Evolutionary conservation across 1,140 invertebrate genomes (phyloP).

Genomic region (Pomacea maculata): DNA sequence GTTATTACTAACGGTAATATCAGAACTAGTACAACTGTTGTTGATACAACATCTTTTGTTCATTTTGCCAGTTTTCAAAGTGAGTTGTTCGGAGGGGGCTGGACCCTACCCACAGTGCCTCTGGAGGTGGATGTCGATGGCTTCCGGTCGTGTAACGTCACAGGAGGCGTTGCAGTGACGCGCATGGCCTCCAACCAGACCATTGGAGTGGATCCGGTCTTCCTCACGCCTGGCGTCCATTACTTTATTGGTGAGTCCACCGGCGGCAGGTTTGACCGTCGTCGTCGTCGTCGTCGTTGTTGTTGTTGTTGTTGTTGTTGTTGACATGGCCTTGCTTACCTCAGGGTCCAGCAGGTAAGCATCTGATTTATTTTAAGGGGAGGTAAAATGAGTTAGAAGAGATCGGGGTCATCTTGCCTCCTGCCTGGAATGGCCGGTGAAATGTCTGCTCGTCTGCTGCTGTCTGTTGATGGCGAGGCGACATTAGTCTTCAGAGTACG

Average conservation of each 20-base stretch:
- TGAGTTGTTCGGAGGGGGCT: too few species aligned
- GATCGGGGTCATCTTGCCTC: too few species aligned
- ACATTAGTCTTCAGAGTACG: too few species aligned
- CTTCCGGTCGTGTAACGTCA: slow-evolving; percentile 19
- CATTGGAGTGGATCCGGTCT: not conserved
- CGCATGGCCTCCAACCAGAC: slow-evolving; percentile 8
- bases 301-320: not conserved
- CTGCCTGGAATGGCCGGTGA: not conserved
- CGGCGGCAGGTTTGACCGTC: not conserved
- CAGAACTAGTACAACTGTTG: too few species aligned
- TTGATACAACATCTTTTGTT: too few species aligned
- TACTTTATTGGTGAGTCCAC: slow-evolving; percentile 27
- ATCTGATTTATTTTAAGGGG: too few species aligned
- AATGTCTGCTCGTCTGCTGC: not conserved
- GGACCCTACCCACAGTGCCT: slow-evolving; percentile 8
- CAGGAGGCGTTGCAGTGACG: not conserved
- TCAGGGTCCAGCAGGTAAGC: too few species aligned
- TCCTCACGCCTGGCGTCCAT: slow-evolving; percentile 8
- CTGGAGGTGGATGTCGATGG: slow-evolving; percentile 15
- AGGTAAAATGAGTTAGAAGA: too few species aligned
- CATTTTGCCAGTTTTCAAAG: too few species aligned
- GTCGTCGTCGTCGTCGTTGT: not conserved
- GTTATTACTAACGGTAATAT: too few species aligned
- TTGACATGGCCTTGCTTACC: too few species aligned
- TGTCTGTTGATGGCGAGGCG: not conserved